A percentile compares a stretch with the other conserved stretches of the same genome.
Conservation (phyloP, 92 coral and sea anemone genomes). For the Plumapathes pennacea region DNA sequence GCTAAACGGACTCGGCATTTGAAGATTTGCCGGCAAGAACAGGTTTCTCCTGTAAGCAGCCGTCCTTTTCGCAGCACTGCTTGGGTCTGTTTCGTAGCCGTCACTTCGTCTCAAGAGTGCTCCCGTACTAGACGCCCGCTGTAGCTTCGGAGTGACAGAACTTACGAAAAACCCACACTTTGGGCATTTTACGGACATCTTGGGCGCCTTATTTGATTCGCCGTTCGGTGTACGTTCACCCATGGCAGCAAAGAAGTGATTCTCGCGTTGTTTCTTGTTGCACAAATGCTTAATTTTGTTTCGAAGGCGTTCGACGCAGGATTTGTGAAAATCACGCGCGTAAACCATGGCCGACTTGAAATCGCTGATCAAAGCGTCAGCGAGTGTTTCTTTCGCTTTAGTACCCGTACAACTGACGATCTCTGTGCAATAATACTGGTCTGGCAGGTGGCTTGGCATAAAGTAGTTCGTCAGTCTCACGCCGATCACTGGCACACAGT, state of each 20-base stretch:
- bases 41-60: conserved; percentile 52
- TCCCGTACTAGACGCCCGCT: conserved; percentile 86
- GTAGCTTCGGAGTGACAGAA: conserved; percentile 58
- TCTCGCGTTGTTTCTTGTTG: conserved; percentile 56
- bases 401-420: conserved; percentile 71
- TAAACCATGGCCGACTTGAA: conserved; percentile 92
- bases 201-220: conserved; percentile 3
- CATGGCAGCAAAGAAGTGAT: conserved; percentile 24
- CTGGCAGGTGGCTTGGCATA: conserved; percentile 92
- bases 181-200: conserved; percentile 58
- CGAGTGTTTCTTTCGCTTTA: conserved; percentile 51
- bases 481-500: conserved; percentile 85
- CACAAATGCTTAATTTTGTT: conserved; percentile 79
- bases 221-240: conserved; percentile 14
- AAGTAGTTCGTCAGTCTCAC: conserved; percentile 85
- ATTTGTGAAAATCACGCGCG: conserved; percentile 87
- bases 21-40: conserved; percentile 73
- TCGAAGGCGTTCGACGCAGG: conserved; percentile 80
- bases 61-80: conserved; percentile 25
- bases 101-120: conserved; percentile 71
- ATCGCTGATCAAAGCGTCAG: conserved; percentile 72
- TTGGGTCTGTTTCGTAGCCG: conserved; percentile 43
- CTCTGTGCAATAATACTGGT: conserved; percentile 90
- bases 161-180: conserved; percentile 70
- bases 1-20: conserved; percentile 62